Percentiles rank a stretch among this genome's conserved stretches.
These are phyloP conservation scores for Scrobipalpa costella DNA, from an alignment of 2,888 invertebrate species.

Conservation along the genomic window DNA sequence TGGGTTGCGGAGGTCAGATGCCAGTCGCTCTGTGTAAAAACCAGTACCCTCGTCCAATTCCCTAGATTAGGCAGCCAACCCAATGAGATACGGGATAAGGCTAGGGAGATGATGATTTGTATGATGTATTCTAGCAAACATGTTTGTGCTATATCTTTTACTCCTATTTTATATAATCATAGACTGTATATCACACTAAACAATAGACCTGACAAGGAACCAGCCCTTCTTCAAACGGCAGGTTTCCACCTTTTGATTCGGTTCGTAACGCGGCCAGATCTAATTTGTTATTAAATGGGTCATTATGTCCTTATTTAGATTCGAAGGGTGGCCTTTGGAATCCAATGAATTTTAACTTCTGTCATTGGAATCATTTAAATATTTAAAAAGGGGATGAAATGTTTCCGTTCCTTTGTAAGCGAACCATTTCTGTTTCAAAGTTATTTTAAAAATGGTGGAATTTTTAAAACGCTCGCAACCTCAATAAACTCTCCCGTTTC, in stretches of 20 bases:
- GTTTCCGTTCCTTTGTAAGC: conserved; percentile 52
- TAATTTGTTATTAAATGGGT: conserved; percentile 79
- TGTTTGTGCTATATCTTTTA: too few relatives aligned
- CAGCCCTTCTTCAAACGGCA: conserved; percentile 30
- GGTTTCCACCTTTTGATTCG: conserved; percentile 42
- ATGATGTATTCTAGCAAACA: too few relatives aligned
- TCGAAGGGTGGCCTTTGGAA: conserved; percentile 62
- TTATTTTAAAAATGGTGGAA: conserved; percentile 26
- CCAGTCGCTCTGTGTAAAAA: too few relatives aligned
- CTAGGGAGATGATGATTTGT: too few relatives aligned
- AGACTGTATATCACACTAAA: too few relatives aligned
- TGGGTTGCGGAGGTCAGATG: too few relatives aligned
- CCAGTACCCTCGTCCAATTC: too few relatives aligned
- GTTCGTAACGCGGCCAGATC: conserved; percentile 61
- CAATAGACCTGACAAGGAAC: conserved; percentile 38
- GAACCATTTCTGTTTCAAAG: conserved; percentile 30
- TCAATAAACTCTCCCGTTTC: neutral
- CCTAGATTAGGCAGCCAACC: too few relatives aligned
- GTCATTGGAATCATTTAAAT: conserved; percentile 65
- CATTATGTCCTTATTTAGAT: conserved; percentile 66
- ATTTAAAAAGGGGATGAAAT: conserved; percentile 58
- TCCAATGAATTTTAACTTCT: conserved; percentile 73
- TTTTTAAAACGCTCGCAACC: conserved; percentile 26
- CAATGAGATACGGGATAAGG: too few relatives aligned
- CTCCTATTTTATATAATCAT: too few relatives aligned